Conservation (phyloP, 2,888 invertebrate genomes). For the Tholera decimalis region DNA sequence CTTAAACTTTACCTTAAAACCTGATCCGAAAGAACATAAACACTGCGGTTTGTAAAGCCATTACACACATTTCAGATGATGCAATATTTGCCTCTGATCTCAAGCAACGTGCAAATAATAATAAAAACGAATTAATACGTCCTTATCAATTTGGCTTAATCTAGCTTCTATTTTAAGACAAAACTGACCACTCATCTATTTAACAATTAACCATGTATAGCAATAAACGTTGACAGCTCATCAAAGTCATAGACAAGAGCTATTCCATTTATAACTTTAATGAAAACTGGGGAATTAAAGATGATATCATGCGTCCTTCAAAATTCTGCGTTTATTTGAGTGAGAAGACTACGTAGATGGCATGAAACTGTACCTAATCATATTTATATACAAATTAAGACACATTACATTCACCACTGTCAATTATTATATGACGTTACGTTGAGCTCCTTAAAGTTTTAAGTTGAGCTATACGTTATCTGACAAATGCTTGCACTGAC, state of each 20-base stretch:
- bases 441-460: too few species aligned
- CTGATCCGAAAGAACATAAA: too few species aligned
- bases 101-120: slow-evolving; percentile 21
- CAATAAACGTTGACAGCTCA: slow-evolving; percentile 10
- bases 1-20: too few species aligned
- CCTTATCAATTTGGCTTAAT: slow-evolving; percentile 48
- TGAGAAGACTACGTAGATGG: too few species aligned
- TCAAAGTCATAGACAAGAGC: slow-evolving; percentile 11
- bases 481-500: too few species aligned
- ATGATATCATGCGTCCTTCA: slow-evolving; percentile 36
- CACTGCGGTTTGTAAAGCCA: too few species aligned
- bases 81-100: slow-evolving; percentile 23
- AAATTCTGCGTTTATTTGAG: slow-evolving; percentile 1
- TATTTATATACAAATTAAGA: too few species aligned
- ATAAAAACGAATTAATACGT: slow-evolving; percentile 51
- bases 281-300: slow-evolving; percentile 2
- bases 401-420: too few species aligned
- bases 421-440: too few species aligned
- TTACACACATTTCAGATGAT: slow-evolving; percentile 19
- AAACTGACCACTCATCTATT: slow-evolving; percentile 13
- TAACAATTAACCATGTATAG: background rate
- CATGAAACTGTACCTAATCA: too few species aligned
- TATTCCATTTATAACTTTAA: slow-evolving; percentile 29
- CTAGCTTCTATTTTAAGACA: slow-evolving; percentile 42
- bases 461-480: too few species aligned